These are phyloP conservation scores for Balanococcus diminutus DNA, from an alignment of 2,888 invertebrate genomes.

Conservation along the genomic window DNA sequence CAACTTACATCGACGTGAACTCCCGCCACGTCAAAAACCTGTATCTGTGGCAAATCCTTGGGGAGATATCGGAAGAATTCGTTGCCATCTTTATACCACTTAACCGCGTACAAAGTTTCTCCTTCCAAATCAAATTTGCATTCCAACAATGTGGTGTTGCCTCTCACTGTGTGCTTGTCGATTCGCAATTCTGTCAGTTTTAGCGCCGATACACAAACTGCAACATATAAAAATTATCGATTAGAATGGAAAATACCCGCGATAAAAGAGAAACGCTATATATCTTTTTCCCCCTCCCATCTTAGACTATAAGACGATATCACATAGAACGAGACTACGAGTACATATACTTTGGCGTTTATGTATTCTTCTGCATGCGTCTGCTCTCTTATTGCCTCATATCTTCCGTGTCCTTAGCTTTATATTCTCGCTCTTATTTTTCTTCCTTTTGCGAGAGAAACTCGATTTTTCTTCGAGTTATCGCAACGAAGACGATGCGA, in stretches of 20 bases:
- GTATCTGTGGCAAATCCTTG: conserved; percentile 78
- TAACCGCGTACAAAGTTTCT: conserved; percentile 84
- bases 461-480: not conserved
- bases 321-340: too few species aligned
- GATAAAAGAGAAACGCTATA: not conserved
- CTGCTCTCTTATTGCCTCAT: not conserved
- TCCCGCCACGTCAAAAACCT: conserved; percentile 79
- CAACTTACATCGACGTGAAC: conserved; percentile 83
- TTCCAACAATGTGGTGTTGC: conserved; percentile 76
- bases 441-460: not conserved
- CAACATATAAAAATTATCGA: conserved; percentile 60
- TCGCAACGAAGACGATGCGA: not conserved
- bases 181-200: conserved; percentile 79
- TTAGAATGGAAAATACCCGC: conserved; percentile 57
- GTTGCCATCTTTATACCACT: conserved; percentile 90
- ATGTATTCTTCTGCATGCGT: conserved; percentile 27
- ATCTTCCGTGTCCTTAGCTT: not conserved
- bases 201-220: conserved; percentile 65
- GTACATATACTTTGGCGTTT: not conserved
- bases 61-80: conserved; percentile 89
- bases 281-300: not conserved
- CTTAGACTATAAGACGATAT: not conserved
- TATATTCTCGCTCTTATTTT: not conserved
- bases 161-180: conserved; percentile 80
- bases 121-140: conserved; percentile 84